Conservation (phyloP, 2,113 vertebrate genomes). For the Paedocypris sp. region DNA sequence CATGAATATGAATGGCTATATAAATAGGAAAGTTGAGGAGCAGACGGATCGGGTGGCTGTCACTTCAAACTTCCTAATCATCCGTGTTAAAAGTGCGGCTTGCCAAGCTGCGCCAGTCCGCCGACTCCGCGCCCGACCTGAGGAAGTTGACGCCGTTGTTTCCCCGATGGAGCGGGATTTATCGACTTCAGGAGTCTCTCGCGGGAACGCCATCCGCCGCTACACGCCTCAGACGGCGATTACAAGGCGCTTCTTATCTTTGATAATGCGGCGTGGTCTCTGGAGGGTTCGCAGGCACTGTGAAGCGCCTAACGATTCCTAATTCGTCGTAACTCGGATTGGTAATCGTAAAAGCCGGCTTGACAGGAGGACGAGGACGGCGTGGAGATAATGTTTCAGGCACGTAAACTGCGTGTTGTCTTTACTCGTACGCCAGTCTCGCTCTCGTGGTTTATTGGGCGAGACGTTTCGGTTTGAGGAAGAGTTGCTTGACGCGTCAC, state of each 20-base stretch:
- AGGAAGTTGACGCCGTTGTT: conserved; percentile 3
- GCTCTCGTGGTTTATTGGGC: too few species aligned
- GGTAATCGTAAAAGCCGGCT: background rate
- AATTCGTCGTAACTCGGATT: conserved; percentile 3
- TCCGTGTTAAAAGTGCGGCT: conserved; percentile 49
- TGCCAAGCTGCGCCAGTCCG: conserved; percentile 35
- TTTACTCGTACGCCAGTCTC: too few species aligned
- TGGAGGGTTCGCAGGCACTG: background rate
- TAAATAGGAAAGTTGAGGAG: conserved; percentile 63
- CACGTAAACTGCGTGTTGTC: too few species aligned
- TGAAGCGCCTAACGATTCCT: conserved; percentile 11
- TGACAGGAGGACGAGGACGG: background rate
- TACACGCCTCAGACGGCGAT: conserved; percentile 15
- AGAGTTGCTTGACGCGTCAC: too few species aligned
- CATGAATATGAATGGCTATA: conserved; percentile 67
- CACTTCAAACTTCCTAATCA: conserved; percentile 54
- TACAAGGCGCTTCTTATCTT: conserved; percentile 8
- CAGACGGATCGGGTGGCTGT: conserved; percentile 55
- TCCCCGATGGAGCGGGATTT: background rate
- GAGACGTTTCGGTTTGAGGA: too few species aligned
- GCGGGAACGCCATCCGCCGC: background rate
- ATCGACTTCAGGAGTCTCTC: background rate
- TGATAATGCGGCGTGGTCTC: conserved; percentile 13
- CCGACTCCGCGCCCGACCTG: conserved; percentile 31
- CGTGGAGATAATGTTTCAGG: background rate